A percentile compares a stretch with the other conserved stretches of the same genome.
phyloP scores from a whole-genome alignment of 2,797 vertebrate species.

The Hyperoplus lanceolatus region DNA sequence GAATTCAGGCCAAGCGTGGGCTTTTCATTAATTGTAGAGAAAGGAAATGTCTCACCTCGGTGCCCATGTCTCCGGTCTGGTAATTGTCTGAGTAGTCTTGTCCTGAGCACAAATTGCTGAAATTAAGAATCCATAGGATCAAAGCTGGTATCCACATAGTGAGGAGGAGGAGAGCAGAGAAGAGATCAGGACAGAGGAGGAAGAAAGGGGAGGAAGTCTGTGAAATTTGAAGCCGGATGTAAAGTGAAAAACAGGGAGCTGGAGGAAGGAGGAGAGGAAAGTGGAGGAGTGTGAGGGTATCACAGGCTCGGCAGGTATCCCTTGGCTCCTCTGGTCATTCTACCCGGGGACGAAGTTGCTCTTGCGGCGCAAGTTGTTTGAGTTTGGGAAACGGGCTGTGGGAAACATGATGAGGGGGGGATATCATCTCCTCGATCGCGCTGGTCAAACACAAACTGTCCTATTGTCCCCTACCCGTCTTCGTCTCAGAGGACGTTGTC shows the following conservation, averaged over 20 bases:
- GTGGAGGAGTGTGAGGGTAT: slow-evolving; percentile 49
- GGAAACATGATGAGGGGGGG: slow-evolving; percentile 76
- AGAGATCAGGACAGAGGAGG: slow-evolving; percentile 38
- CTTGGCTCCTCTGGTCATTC: slow-evolving; percentile 71
- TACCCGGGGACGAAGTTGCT: slow-evolving; percentile 81
- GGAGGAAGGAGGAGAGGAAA: slow-evolving; percentile 45
- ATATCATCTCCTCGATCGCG: slow-evolving; percentile 29
- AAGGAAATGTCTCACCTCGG: slow-evolving; percentile 71
- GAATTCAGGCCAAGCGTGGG: not conserved
- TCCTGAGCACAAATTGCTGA: slow-evolving; percentile 74
- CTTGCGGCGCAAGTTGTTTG: slow-evolving; percentile 67
- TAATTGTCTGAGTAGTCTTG: slow-evolving; percentile 78
- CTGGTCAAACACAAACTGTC: slow-evolving; percentile 22
- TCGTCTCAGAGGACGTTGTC: slow-evolving; percentile 46
- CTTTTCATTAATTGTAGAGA: not conserved
- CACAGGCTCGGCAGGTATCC: slow-evolving; percentile 55
- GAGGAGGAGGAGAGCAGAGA: slow-evolving; percentile 64
- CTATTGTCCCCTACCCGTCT: not conserved
- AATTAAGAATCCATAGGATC: slow-evolving; percentile 82
- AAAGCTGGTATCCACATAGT: slow-evolving; percentile 85
- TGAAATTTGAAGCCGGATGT: slow-evolving; percentile 23
- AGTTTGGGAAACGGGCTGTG: slow-evolving; percentile 54
- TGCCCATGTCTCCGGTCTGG: slow-evolving; percentile 72
- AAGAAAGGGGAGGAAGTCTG: slow-evolving; percentile 38
- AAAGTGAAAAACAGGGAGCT: slow-evolving; percentile 42